These are phyloP conservation scores for Epizoanthus fatuus DNA, from an alignment of 92 coral and sea anemone species.

Conservation along the genomic window DNA sequence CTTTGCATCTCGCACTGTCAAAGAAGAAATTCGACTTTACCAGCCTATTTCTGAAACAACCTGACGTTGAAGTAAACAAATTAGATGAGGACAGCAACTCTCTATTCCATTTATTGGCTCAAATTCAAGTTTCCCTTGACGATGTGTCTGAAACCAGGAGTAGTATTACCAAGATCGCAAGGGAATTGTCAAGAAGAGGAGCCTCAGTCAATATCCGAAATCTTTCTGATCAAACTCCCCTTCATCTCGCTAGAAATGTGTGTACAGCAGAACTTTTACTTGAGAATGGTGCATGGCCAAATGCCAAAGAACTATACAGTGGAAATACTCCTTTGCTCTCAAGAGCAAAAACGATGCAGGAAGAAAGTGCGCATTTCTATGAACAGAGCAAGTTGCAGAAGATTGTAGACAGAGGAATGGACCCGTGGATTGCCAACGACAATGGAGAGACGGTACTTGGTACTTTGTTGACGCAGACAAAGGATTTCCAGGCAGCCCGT, in stretches of 20 bases:
- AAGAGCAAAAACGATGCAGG: neutral
- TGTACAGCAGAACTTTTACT: slow-evolving; percentile 27
- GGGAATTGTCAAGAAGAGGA: neutral
- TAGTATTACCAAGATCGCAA: neutral
- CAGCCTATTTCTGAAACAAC: slow-evolving; percentile 17
- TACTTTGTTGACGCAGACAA: neutral
- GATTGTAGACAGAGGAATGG: slow-evolving; percentile 31
- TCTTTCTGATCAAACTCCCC: slow-evolving; percentile 21
- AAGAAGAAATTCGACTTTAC: neutral
- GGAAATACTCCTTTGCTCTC: slow-evolving; percentile 24
- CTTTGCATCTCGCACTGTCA: slow-evolving; percentile 14
- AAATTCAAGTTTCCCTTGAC: neutral
- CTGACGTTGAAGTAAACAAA: neutral
- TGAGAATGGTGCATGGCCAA: slow-evolving; percentile 36
- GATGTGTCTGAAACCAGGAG: neutral
- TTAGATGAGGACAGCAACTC: slow-evolving; percentile 13
- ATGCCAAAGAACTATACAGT: slow-evolving; percentile 23
- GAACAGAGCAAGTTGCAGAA: neutral
- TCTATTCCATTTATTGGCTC: slow-evolving; percentile 21
- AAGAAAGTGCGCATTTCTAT: neutral
- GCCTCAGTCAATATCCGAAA: slow-evolving; percentile 19
- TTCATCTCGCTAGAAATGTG: slow-evolving; percentile 15
- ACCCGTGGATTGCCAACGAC: slow-evolving; percentile 41
- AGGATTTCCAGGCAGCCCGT: slow-evolving; percentile 4
- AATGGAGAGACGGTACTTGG: slow-evolving; percentile 26